A percentile compares a stretch with the other conserved stretches of the same genome.
These are phyloP conservation scores for Neocloeon triangulifer DNA, from an alignment of 1,140 invertebrate species.

Conservation along the genomic window DNA sequence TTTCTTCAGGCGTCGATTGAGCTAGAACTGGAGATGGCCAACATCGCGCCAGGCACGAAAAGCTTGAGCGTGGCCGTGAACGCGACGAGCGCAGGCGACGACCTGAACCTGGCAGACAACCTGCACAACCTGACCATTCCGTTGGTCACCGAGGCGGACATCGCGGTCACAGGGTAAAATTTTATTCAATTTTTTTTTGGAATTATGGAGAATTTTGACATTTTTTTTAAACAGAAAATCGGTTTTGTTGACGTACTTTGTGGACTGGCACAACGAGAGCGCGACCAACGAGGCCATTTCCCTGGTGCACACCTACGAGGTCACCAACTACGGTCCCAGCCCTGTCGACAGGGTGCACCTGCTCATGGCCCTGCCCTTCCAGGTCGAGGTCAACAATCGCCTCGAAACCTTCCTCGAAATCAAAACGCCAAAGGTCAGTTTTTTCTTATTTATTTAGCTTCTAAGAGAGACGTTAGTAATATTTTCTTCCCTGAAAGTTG, in stretches of 20 bases:
- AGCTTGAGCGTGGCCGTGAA: background rate
- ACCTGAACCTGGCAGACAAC: background rate
- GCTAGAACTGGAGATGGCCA: background rate
- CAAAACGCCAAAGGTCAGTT: background rate
- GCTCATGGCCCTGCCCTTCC: background rate
- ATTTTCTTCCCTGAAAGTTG: too few species aligned
- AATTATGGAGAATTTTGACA: too few species aligned
- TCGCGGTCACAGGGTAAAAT: background rate
- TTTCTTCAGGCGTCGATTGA: background rate
- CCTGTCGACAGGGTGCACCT: background rate
- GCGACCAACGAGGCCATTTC: background rate
- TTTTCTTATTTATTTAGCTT: too few species aligned
- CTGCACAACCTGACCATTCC: background rate
- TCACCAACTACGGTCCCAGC: background rate
- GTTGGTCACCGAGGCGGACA: background rate
- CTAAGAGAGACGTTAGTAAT: too few species aligned
- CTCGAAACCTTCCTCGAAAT: background rate
- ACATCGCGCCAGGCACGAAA: background rate
- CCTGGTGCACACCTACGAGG: background rate
- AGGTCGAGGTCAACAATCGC: background rate
- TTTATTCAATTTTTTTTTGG: background rate
- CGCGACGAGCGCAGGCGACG: background rate
- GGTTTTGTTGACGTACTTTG: background rate
- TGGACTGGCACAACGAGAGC: background rate
- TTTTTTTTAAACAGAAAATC: constrained; percentile 1